Conservation (phyloP, 2,113 vertebrate genomes). For the Zosterops borbonicus region DNA sequence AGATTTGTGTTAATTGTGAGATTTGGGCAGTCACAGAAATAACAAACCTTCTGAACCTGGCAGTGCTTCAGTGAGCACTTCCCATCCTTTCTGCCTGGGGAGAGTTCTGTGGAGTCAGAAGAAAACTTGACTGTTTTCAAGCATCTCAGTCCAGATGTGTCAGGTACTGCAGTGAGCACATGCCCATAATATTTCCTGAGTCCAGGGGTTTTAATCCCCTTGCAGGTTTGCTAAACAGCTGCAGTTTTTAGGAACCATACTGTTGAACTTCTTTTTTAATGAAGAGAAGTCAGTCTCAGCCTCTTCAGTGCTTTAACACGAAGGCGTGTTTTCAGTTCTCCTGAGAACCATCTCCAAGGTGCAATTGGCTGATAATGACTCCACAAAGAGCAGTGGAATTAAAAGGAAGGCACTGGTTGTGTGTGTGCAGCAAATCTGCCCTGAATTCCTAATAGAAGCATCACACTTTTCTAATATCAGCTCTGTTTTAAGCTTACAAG, state of each 20-base stretch:
- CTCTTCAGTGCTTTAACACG: background rate
- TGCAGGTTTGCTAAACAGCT: background rate
- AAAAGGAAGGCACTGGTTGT: background rate
- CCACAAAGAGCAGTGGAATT: background rate
- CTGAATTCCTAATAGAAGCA: rapidly evolving
- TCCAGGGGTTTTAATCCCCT: background rate
- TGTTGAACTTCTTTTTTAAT: background rate
- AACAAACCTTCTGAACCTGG: background rate
- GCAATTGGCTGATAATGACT: background rate
- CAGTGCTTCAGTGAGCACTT: background rate
- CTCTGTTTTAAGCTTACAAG: background rate
- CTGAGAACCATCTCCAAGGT: background rate
- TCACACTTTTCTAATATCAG: background rate
- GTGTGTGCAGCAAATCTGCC: background rate
- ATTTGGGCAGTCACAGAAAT: background rate
- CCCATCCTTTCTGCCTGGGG: background rate
- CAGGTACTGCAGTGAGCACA: rapidly evolving
- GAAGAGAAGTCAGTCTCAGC: background rate
- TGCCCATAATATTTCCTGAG: background rate
- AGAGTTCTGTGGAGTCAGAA: background rate
- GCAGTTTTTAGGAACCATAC: background rate
- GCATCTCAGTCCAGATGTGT: background rate
- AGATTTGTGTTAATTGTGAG: background rate
- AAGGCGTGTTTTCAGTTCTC: background rate
- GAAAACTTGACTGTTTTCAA: background rate